These are phyloP conservation scores for Cyanoramphus novaezelandiae DNA, from an alignment of 2,113 vertebrate genomes.

Conservation along the genomic window DNA sequence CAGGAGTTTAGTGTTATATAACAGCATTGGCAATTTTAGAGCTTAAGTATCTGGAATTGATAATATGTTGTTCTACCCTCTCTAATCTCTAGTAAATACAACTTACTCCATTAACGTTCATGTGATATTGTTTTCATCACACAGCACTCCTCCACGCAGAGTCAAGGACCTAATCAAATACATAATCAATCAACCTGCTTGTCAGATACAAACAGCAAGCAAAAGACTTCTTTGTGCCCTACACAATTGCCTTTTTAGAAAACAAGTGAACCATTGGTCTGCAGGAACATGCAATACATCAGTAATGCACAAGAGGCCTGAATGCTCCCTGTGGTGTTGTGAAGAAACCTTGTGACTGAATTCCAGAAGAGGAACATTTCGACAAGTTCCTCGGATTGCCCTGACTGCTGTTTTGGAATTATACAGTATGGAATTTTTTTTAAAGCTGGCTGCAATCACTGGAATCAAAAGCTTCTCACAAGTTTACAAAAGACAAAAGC, in stretches of 20 bases:
- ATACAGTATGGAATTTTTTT: not conserved
- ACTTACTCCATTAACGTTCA: not conserved
- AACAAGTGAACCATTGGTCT: not conserved
- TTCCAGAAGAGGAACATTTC: not conserved
- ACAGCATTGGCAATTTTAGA: not conserved
- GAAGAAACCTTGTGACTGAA: not conserved
- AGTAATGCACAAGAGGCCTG: rapidly evolving
- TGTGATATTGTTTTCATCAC: not conserved
- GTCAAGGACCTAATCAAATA: constrained; percentile 3
- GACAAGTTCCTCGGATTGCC: not conserved
- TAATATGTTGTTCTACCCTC: not conserved
- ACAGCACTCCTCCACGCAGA: not conserved
- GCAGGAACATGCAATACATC: not conserved
- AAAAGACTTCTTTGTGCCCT: constrained; percentile 8
- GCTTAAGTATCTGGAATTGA: not conserved
- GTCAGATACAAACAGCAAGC: not conserved
- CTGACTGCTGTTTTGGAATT: not conserved
- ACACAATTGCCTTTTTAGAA: constrained; percentile 11
- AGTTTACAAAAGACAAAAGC: not conserved
- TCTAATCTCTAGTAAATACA: not conserved
- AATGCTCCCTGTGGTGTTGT: not conserved
- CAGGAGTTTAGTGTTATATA: not conserved
- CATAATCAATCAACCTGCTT: not conserved
- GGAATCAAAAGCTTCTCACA: not conserved
- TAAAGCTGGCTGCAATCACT: not conserved